Evolutionary conservation across 2,888 invertebrate genomes (phyloP), one percentile per base, ranked within the genome.

Genomic region (Leptodirus hochenwartii): DNA sequence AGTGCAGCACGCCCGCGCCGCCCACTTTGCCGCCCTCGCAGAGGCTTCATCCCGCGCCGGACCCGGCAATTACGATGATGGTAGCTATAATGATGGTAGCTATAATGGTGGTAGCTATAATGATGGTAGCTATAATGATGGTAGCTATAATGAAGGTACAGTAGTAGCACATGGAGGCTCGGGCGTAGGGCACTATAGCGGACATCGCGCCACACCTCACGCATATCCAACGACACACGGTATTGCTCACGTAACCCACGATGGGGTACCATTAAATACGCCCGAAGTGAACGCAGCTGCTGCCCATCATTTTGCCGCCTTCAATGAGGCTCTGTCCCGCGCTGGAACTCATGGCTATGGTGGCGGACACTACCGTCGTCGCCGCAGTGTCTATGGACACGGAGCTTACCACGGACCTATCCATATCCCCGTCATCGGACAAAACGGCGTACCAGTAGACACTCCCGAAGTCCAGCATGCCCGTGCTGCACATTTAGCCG

Each of bases 361-460:
- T 22, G 23, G 26, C 6, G 29, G 33, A 12, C 34, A 34, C 29
- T 34, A 34, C 20, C 34, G 34, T 12, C 34, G 33, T 20, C 34
- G 36, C 15, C 32, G 37, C 22, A 37, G 40, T 16, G 32, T 39
- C 17, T 35, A 37, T 12, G 22, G 26, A n/a, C n/a, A n/a, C n/a
- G n/a, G n/a, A n/a, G n/a, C n/a, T n/a, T 23, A 23, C 22, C 29
- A 24, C 24, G n/a, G n/a, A n/a, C n/a, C 27, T 11, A n/a, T n/a
- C n/a, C 36, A 36, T 17, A 23, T 36, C 8, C 34, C 63, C 31
- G 56, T 58, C 46, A 55, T 54, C 36, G 59, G 55, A 30, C 62
- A 47, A 50, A 49, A 65, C 47, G 61, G 66, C 53, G 66, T 64
- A 53, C 63, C 66, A 25, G 61, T 69, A 22, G 69, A 71, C 30